Percentiles rank a stretch among this genome's conserved stretches.
Conservation (phyloP, 2,113 vertebrate species). For the Delphinus delphis region DNA sequence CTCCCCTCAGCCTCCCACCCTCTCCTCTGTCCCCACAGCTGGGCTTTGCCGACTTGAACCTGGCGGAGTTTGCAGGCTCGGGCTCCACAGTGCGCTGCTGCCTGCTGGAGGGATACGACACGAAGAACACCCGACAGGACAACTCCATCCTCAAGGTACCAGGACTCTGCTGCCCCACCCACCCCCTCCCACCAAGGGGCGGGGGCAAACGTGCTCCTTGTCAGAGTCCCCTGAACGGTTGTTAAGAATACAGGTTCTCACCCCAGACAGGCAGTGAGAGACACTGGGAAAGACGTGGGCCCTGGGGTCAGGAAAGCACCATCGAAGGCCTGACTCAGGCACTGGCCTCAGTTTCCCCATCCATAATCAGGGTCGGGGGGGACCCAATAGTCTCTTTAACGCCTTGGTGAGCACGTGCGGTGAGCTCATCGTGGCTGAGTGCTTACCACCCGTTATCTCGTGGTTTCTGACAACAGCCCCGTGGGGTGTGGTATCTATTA, state of each 20-base stretch:
- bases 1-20: neutral
- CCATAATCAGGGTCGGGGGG: accelerated
- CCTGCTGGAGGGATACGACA: conserved; percentile 98
- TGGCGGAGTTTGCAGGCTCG: conserved; percentile 98
- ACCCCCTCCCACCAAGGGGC: neutral
- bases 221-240: neutral
- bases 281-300: neutral
- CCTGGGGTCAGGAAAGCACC: neutral
- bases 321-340: neutral
- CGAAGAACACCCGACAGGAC: conserved; percentile 98
- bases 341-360: neutral
- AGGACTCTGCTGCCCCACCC: neutral
- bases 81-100: conserved; percentile 97
- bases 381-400: neutral
- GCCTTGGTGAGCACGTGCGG: neutral
- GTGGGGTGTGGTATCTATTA: neutral
- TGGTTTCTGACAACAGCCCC: neutral
- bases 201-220: too few relatives aligned
- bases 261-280: neutral
- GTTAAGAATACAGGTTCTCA: neutral
- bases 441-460: neutral
- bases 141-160: conserved; percentile 98
- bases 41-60: conserved; percentile 98
- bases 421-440: neutral
- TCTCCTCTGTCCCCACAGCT: conserved; percentile 84